Percentiles rank a stretch among this genome's conserved stretches.
Evolutionary conservation across 2,888 invertebrate genomes (phyloP).

Genomic region (Nemotelus pantherinus): DNA sequence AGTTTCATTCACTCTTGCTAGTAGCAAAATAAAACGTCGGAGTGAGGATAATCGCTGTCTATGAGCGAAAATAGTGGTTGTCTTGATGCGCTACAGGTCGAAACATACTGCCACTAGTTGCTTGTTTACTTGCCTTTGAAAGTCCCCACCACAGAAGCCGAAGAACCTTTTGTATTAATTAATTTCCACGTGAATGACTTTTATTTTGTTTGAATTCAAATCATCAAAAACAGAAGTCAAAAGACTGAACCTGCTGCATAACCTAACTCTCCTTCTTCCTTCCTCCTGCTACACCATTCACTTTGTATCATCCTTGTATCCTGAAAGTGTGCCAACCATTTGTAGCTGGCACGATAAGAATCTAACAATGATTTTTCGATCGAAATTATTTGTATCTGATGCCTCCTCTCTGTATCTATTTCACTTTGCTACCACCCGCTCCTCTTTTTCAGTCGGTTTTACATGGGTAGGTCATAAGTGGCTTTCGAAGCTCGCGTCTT

Average conservation of each 20-base stretch:
- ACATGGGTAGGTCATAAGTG: background rate
- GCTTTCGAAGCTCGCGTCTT: background rate
- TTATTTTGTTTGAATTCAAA: constrained; percentile 51
- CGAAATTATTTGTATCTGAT: constrained; percentile 9
- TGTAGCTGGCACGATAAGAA: constrained; percentile 27
- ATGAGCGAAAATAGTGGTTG: too few relatives aligned
- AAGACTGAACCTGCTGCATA: constrained; percentile 10
- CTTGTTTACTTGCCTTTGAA: too few relatives aligned
- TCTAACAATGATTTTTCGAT: constrained; percentile 11
- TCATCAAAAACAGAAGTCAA: constrained; percentile 51
- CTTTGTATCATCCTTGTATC: background rate
- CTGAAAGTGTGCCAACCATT: constrained; percentile 19
- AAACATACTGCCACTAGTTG: too few relatives aligned
- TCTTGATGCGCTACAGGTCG: too few relatives aligned
- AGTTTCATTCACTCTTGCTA: too few relatives aligned
- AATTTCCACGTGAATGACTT: constrained; percentile 51
- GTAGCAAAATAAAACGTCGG: too few relatives aligned
- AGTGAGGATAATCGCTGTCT: too few relatives aligned
- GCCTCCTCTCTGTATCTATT: background rate
- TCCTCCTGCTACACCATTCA: background rate
- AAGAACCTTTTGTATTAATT: constrained; percentile 50
- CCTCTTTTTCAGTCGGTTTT: background rate
- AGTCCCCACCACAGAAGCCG: too few relatives aligned
- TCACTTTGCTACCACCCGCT: background rate
- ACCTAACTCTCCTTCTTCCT: background rate